A percentile compares a stretch with the other conserved stretches of the same genome.
Conservation (phyloP, 2,797 vertebrate genomes). For the Onychomys arenicola region DNA sequence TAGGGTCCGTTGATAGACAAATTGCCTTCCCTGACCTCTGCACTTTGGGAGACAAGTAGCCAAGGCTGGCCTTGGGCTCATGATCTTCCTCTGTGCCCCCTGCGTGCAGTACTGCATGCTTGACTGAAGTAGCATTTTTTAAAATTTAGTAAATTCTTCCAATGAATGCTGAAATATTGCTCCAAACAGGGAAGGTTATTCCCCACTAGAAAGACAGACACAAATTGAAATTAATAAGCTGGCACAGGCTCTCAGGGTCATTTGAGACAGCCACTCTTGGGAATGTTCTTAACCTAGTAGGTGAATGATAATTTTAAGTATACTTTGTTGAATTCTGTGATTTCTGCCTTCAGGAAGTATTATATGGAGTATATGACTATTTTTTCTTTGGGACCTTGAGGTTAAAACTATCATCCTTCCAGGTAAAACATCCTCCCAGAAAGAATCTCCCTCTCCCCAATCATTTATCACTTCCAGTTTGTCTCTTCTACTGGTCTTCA, state of each 20-base stretch:
- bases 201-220: constrained; percentile 39
- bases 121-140: not conserved
- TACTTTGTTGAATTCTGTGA: constrained; percentile 34
- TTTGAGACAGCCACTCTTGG: not conserved
- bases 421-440: not conserved
- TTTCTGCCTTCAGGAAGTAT: constrained; percentile 36
- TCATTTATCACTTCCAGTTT: constrained; percentile 11
- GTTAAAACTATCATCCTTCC: constrained; percentile 52
- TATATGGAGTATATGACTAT: not conserved
- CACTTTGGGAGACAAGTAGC: not conserved
- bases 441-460: not conserved
- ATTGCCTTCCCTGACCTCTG: not conserved
- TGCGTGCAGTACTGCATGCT: not conserved
- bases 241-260: constrained; percentile 21
- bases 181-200: not conserved
- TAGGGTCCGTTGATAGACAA: not conserved
- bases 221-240: constrained; percentile 23
- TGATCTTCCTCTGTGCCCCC: not conserved
- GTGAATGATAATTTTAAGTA: not conserved
- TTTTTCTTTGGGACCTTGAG: constrained; percentile 14
- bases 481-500: constrained; percentile 16
- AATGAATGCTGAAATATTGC: not conserved
- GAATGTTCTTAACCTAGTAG: constrained; percentile 18
- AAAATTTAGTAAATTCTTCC: not conserved
- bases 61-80: not conserved